Evolutionary conservation across 2,797 vertebrate species (phyloP).

Genomic region (Vultur gryphus): DNA sequence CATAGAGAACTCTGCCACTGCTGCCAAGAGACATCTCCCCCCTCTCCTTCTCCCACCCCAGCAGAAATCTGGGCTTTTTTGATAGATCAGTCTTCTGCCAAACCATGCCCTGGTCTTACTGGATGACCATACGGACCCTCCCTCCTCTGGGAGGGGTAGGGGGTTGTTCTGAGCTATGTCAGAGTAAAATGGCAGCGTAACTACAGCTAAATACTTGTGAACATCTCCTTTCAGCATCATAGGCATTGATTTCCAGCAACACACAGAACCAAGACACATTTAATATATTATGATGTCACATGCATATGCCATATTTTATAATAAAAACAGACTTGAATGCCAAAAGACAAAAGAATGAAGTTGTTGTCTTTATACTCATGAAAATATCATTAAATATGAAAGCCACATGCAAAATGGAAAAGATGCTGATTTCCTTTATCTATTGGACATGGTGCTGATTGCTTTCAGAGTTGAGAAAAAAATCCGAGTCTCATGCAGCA

Average conservation of each 20-base stretch:
- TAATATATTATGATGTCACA: not conserved
- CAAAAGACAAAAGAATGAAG: not conserved
- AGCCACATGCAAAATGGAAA: not conserved
- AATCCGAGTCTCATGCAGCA: not conserved
- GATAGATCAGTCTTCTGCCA: not conserved
- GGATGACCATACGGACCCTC: not conserved
- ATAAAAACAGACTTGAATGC: not conserved
- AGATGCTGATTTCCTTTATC: not conserved
- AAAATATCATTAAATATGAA: not conserved
- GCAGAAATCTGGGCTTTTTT: not conserved
- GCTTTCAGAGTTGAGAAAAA: not conserved
- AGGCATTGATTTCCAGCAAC: not conserved
- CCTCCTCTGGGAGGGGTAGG: not conserved
- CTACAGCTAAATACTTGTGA: not conserved
- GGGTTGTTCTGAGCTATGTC: not conserved
- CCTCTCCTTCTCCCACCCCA: not conserved
- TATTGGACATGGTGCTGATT: not conserved
- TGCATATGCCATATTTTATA: not conserved
- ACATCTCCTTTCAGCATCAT: not conserved
- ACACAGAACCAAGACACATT: not conserved
- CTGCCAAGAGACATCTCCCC: not conserved
- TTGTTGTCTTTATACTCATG: not conserved
- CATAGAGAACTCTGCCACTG: not conserved
- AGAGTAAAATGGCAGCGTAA: rapidly evolving
- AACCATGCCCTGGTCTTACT: not conserved